Conservation (phyloP, 1,140 invertebrate genomes). For the Drosophila lacertosa region DNA sequence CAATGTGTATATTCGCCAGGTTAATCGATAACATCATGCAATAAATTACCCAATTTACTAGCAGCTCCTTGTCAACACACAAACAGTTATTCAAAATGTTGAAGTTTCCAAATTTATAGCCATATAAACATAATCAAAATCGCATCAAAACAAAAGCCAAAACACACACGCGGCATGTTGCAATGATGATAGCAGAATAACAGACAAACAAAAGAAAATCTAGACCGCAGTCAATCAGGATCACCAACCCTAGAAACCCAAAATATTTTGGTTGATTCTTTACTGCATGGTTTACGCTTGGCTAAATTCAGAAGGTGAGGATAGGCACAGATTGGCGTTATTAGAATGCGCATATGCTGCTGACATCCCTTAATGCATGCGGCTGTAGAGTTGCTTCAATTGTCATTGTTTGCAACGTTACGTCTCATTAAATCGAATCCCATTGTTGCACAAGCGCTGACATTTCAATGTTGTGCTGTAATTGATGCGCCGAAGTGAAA, state of each 20-base stretch:
- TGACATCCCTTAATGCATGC: slow-evolving; percentile 28
- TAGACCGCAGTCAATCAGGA: slow-evolving; percentile 23
- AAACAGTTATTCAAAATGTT: slow-evolving; percentile 39
- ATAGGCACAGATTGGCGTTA: slow-evolving; percentile 60
- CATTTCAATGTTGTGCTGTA: slow-evolving; percentile 48
- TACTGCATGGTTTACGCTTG: slow-evolving; percentile 54
- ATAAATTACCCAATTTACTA: slow-evolving; percentile 62
- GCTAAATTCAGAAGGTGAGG: slow-evolving; percentile 34
- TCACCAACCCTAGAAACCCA: slow-evolving; percentile 30
- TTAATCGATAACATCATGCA: slow-evolving; percentile 5
- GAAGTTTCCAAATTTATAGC: slow-evolving; percentile 59
- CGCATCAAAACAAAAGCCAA: slow-evolving; percentile 66
- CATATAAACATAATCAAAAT: slow-evolving; percentile 77
- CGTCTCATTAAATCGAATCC: slow-evolving; percentile 62
- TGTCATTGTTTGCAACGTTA: slow-evolving; percentile 63
- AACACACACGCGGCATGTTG: slow-evolving; percentile 52
- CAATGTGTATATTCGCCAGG: slow-evolving; percentile 7
- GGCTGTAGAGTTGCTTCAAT: slow-evolving; percentile 29
- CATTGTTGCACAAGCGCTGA: slow-evolving; percentile 38
- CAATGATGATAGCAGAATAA: slow-evolving; percentile 46
- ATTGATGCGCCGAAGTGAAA: slow-evolving; percentile 54
- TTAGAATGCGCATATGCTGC: slow-evolving; percentile 60
- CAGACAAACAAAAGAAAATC: slow-evolving; percentile 35
- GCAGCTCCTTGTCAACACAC: slow-evolving; percentile 37
- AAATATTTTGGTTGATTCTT: not conserved